Evolutionary conservation across 1,140 invertebrate species (phyloP).

Genomic region (Drosophila kepulauana): DNA sequence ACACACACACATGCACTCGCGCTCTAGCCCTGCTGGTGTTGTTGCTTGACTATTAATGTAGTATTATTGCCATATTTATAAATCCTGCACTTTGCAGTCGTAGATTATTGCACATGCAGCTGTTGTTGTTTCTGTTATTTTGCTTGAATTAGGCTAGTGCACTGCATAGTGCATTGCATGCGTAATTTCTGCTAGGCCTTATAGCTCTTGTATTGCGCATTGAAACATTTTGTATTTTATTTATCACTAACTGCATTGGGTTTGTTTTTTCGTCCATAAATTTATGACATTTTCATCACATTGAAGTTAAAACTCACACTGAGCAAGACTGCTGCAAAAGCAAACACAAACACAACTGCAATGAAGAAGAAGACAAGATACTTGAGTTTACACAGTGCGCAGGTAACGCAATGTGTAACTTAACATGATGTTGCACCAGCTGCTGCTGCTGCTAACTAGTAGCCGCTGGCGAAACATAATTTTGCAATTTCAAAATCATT

Average conservation of each 20-base stretch:
- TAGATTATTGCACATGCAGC: conserved; percentile 24
- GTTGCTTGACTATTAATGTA: background rate
- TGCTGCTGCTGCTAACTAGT: too few species aligned
- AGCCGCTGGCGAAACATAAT: too few species aligned
- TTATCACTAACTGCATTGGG: background rate
- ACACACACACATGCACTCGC: background rate
- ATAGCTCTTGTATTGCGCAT: background rate
- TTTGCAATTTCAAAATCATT: too few species aligned
- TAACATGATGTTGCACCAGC: background rate
- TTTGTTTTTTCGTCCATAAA: conserved; percentile 16
- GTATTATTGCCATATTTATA: conserved; percentile 9
- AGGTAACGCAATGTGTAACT: background rate
- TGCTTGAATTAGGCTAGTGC: too few species aligned
- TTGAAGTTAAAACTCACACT: conserved; percentile 29
- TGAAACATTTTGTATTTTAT: background rate
- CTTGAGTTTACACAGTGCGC: conserved; percentile 22
- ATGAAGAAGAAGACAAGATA: conserved; percentile 34
- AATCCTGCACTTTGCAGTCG: background rate
- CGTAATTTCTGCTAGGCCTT: background rate
- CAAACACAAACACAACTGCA: conserved; percentile 54
- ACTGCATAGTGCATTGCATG: background rate
- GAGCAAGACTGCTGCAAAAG: conserved; percentile 32
- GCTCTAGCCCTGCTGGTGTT: background rate
- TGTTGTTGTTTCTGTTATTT: conserved; percentile 1
- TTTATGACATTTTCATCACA: conserved; percentile 41